phyloP scores from a whole-genome alignment of 2,888 invertebrate genomes.

The Synanthedon formicaeformis region DNA sequence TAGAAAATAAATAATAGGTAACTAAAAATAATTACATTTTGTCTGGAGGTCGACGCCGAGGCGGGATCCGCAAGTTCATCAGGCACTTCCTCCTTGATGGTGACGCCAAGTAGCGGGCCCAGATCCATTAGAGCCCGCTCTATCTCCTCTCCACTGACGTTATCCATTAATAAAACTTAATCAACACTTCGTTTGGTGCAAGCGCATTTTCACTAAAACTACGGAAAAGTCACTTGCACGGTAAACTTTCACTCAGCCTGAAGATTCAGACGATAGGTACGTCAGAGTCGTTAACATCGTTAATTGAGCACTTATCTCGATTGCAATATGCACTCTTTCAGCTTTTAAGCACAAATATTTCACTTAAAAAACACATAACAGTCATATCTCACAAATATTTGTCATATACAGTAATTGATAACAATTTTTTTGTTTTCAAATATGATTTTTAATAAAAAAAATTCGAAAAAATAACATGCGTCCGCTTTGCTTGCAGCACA shows the following conservation, averaged over 20 bases:
- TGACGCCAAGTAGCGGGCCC: slow-evolving; percentile 57
- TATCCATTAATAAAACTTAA: slow-evolving; percentile 41
- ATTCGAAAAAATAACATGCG: too few species aligned
- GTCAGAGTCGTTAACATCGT: slow-evolving; percentile 25
- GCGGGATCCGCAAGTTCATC: slow-evolving; percentile 39
- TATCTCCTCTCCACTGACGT: slow-evolving; percentile 55
- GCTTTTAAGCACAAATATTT: background rate
- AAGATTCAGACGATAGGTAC: slow-evolving; percentile 26
- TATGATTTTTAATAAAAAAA: too few species aligned
- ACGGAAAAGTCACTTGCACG: slow-evolving; percentile 4
- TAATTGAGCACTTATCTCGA: slow-evolving; percentile 23
- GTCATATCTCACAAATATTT: too few species aligned
- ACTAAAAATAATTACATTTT: slow-evolving; percentile 26
- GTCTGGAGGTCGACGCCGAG: slow-evolving; percentile 14
- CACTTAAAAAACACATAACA: too few species aligned
- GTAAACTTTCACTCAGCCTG: slow-evolving; percentile 50
- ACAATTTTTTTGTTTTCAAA: too few species aligned
- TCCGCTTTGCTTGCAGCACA: too few species aligned
- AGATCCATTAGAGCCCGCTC: slow-evolving; percentile 63
- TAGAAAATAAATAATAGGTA: background rate
- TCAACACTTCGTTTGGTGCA: slow-evolving; percentile 13
- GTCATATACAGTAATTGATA: too few species aligned
- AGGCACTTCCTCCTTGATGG: slow-evolving; percentile 56
- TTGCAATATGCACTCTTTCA: slow-evolving; percentile 29
- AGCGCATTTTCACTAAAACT: slow-evolving; percentile 30